Conservation (phyloP, 2,888 invertebrate genomes). For the Lobophora halterata region DNA sequence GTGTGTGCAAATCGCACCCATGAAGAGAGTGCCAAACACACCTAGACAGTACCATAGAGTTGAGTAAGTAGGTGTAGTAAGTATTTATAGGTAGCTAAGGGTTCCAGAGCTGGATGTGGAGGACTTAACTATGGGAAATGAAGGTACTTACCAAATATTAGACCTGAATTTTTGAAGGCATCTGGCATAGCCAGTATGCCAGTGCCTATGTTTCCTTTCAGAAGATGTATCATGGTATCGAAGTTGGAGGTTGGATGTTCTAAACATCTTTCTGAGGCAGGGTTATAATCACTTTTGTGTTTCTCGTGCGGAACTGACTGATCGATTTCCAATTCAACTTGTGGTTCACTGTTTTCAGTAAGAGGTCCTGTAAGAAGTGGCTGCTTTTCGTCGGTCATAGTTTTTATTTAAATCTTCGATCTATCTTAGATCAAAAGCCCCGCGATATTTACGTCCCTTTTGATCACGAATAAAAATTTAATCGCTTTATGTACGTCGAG, state of each 20-base stretch:
- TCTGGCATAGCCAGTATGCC: constrained; percentile 98
- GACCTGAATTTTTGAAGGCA: constrained; percentile 94
- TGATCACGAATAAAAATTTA: constrained; percentile 9
- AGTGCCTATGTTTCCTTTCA: constrained; percentile 91
- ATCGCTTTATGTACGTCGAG: constrained; percentile 26
- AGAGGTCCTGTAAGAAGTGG: constrained; percentile 81
- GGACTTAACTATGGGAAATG: too few species aligned
- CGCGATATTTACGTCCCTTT: constrained; percentile 32
- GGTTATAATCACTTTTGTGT: constrained; percentile 70
- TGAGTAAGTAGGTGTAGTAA: too few species aligned
- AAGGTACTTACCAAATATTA: constrained; percentile 84
- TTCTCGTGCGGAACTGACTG: constrained; percentile 48
- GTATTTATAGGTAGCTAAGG: too few species aligned
- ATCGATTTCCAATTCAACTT: constrained; percentile 58
- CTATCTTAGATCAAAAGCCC: constrained; percentile 10
- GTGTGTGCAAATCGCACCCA: constrained; percentile 94
- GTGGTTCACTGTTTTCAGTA: constrained; percentile 57
- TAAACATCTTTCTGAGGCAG: constrained; percentile 84
- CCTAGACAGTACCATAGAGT: constrained; percentile 58
- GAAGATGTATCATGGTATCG: constrained; percentile 87
- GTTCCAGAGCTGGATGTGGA: too few species aligned
- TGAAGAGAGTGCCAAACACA: constrained; percentile 88
- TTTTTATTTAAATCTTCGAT: constrained; percentile 28
- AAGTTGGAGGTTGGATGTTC: constrained; percentile 91
- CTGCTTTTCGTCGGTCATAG: constrained; percentile 86